These are phyloP conservation scores for Heliothis peltigera DNA, from an alignment of 2,888 invertebrate genomes.

Conservation along the genomic window DNA sequence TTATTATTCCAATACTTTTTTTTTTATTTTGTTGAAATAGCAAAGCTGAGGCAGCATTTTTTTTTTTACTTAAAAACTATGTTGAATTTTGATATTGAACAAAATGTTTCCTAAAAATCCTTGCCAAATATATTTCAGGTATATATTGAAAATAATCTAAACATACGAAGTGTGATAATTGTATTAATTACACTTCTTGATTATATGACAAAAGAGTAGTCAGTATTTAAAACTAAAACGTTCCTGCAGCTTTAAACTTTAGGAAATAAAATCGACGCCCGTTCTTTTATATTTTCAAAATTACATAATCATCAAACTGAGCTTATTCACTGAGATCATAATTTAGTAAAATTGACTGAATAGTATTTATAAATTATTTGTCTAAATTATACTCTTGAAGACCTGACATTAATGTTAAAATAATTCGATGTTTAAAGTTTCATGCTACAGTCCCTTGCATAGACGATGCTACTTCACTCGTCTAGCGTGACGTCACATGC, in stretches of 20 bases:
- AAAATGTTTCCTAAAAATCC: conserved; percentile 2
- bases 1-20: conserved; percentile 11
- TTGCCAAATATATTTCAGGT: conserved; percentile 38
- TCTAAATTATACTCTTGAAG: conserved; percentile 51
- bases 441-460: conserved; percentile 8
- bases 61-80: conserved; percentile 4
- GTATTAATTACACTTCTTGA: conserved; percentile 25
- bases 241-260: conserved; percentile 48
- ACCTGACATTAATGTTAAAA: conserved; percentile 27
- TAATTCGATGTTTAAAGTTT: conserved; percentile 30
- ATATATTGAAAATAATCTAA: conserved; percentile 5
- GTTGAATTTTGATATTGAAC: conserved; percentile 4
- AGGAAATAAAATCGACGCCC: conserved; percentile 21
- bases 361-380: conserved; percentile 64
- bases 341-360: conserved; percentile 59
- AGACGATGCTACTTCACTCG: conserved; percentile 4
- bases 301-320: conserved; percentile 16
- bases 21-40: conserved; percentile 14
- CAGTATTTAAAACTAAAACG: conserved; percentile 57
- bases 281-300: conserved; percentile 20
- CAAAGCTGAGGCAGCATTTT: conserved; percentile 14
- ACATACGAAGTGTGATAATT: conserved; percentile 11
- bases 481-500: conserved; percentile 40
- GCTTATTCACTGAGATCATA: conserved; percentile 27
- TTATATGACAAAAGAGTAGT: conserved; percentile 21